Base-by-base conservation (phyloP, 2,113 vertebrate genomes). In the Platichthys flesus region DNA sequence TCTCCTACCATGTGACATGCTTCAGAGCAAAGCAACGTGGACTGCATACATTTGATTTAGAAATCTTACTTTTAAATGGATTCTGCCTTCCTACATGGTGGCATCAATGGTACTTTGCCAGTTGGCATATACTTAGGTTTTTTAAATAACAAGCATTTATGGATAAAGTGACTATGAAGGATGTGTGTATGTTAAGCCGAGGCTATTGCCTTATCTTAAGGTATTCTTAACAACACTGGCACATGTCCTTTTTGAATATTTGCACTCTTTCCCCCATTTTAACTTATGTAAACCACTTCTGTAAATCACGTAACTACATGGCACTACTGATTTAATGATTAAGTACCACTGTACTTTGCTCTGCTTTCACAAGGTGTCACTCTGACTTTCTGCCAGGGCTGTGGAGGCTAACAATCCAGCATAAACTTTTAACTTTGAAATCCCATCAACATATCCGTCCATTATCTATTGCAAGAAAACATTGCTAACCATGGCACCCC, bases 21-120 rank as follows among this genome's bases (percentile, higher is more conserved):
- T 65, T 77, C 49, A 66, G 65, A 78, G 69, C 47, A 21, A 47
- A 69, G 64, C 54, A 60, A 56, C 14, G 1, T 13, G 20, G 37
- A 55, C 47, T 45, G 37, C 55, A 31, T 31, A 31, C 31, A 67
- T 71, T 74, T 63, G 14, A 78, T 71, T 52, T 42, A 56, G 7
- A 76, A 49, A 51, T 67, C 15, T 31, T n/a, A 74, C 28, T 69
- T 56, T 42, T 37, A 7, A 31, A 31, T 31, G 31, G 31, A 56
- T 71, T 73, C 47, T 59, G 20, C 31, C 28, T 67, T 59, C 61
- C 18, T 37, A 2, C 35, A 37, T 69, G 56, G 40, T 18, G 24
- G 54, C 69, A 57, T 49, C 28, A 67, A 7, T 26, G 42, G 15
- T 9, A 26, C 18, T 61, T 60, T 76, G 13, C 28, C 52, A 42